Percentiles rank a stretch among this genome's conserved stretches.
phyloP scores from a whole-genome alignment of 53 echinoderm and acorn worm species.

The Echinarachnius parma region DNA sequence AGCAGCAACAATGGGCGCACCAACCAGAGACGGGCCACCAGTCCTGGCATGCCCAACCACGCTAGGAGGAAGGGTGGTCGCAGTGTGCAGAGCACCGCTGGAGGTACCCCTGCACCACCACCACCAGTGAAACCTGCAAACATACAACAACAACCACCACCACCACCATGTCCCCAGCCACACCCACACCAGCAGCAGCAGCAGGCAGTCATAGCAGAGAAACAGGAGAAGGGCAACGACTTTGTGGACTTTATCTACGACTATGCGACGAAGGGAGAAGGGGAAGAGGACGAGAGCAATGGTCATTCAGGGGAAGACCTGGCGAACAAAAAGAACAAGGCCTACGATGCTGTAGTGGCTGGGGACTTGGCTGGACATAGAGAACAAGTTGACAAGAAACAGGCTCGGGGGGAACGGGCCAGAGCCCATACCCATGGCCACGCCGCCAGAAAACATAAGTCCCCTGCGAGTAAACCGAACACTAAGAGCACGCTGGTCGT shows the following conservation, averaged over 20 bases:
- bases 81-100: conserved; percentile 65
- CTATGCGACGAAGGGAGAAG: conserved; percentile 79
- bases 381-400: conserved; percentile 57
- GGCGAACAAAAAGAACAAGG: conserved; percentile 46
- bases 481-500: conserved; percentile 82
- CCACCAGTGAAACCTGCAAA: conserved; percentile 38
- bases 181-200: conserved; percentile 43
- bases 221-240: conserved; percentile 56
- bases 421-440: conserved; percentile 94
- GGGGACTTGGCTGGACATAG: conserved; percentile 49
- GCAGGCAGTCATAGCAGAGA: conserved; percentile 17
- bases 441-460: conserved; percentile 69
- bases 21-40: conserved; percentile 81
- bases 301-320: conserved; percentile 25
- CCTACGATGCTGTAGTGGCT: conserved; percentile 24
- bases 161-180: conserved; percentile 9
- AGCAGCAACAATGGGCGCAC: conserved; percentile 52
- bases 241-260: conserved; percentile 94
- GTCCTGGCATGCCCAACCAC: conserved; percentile 79
- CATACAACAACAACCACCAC: conserved; percentile 11
- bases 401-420: conserved; percentile 69
- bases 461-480: conserved; percentile 67
- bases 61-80: conserved; percentile 62
- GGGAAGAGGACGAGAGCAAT: conserved; percentile 37
- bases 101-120: conserved; percentile 41